Percentiles rank a stretch among this genome's conserved stretches.
phyloP scores from a whole-genome alignment of 2,797 vertebrate species.

The Urophycis tenuis region DNA sequence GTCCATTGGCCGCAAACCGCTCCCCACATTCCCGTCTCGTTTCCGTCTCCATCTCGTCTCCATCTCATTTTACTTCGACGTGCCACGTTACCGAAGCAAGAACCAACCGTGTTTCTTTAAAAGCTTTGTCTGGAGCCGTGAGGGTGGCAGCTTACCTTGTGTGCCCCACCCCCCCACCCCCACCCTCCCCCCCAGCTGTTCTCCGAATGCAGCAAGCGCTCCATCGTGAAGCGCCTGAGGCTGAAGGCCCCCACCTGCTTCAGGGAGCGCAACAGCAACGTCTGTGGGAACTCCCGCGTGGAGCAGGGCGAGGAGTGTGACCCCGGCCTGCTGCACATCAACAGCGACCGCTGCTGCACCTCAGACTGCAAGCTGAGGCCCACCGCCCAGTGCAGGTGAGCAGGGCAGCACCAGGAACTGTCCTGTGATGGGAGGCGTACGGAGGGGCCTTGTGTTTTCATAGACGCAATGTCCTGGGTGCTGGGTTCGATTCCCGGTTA shows the following conservation, averaged over 20 bases:
- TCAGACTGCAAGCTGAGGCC: slow-evolving; percentile 72
- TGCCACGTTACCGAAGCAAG: background rate
- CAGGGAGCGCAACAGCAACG: slow-evolving; percentile 82
- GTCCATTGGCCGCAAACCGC: background rate
- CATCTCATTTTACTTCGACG: background rate
- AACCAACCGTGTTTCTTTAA: background rate
- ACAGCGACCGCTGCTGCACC: slow-evolving; percentile 82
- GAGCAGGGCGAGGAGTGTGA: slow-evolving; percentile 91
- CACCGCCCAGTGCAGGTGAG: slow-evolving; percentile 82
- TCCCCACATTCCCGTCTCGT: background rate
- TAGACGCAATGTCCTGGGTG: too few species aligned
- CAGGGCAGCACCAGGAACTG: background rate
- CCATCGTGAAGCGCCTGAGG: slow-evolving; percentile 82
- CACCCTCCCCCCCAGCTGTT: slow-evolving; percentile 83
- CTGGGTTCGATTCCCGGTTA: too few species aligned
- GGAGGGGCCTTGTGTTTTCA: background rate
- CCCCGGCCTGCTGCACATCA: slow-evolving; percentile 82
- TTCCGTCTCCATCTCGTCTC: too few species aligned
- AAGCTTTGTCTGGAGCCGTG: background rate
- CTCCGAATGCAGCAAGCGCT: slow-evolving; percentile 89
- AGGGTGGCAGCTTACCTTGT: background rate
- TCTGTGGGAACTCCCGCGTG: slow-evolving; percentile 93
- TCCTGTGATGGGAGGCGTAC: too few species aligned
- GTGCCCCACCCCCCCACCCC: too few species aligned
- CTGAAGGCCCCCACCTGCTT: slow-evolving; percentile 84